phyloP scores from a whole-genome alignment of 2,888 invertebrate species.

The Chrysolina oricalcia region DNA sequence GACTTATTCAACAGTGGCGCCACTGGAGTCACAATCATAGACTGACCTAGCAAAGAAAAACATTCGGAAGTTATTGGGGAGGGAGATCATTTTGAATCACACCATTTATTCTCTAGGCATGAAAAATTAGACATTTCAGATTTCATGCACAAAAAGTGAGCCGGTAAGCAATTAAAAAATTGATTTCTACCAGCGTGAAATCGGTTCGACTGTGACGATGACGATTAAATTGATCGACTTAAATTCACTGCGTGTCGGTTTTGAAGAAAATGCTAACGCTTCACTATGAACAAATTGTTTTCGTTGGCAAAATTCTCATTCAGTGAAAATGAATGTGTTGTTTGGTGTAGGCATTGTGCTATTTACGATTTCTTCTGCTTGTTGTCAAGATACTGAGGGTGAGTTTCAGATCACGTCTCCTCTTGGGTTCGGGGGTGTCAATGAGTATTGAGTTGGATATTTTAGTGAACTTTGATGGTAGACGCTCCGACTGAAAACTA shows the following conservation, averaged over 20 bases:
- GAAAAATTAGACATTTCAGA: not conserved
- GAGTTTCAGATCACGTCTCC: conserved; percentile 8
- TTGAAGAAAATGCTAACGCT: conserved; percentile 35
- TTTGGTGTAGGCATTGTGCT: conserved; percentile 31
- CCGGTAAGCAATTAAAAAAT: not conserved
- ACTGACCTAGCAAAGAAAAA: too few relatives aligned
- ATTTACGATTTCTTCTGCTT: conserved; percentile 26
- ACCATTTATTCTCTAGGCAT: too few relatives aligned
- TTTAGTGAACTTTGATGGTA: too few relatives aligned
- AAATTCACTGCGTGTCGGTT: conserved; percentile 17
- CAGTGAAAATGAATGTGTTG: conserved; percentile 37
- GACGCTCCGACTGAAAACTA: too few relatives aligned
- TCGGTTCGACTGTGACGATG: conserved; percentile 8
- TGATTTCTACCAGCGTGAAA: conserved; percentile 2
- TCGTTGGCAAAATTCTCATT: conserved; percentile 35
- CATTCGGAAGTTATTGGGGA: too few relatives aligned
- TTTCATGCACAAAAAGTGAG: not conserved
- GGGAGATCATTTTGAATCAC: too few relatives aligned
- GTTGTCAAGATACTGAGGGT: conserved; percentile 34
- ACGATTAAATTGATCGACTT: not conserved
- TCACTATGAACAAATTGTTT: conserved; percentile 28
- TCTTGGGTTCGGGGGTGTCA: not conserved
- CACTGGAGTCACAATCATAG: too few relatives aligned
- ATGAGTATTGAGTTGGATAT: too few relatives aligned
- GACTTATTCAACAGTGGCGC: too few relatives aligned